phyloP scores from a whole-genome alignment of 2,888 invertebrate genomes.

The Cecidostiba fungosa region DNA sequence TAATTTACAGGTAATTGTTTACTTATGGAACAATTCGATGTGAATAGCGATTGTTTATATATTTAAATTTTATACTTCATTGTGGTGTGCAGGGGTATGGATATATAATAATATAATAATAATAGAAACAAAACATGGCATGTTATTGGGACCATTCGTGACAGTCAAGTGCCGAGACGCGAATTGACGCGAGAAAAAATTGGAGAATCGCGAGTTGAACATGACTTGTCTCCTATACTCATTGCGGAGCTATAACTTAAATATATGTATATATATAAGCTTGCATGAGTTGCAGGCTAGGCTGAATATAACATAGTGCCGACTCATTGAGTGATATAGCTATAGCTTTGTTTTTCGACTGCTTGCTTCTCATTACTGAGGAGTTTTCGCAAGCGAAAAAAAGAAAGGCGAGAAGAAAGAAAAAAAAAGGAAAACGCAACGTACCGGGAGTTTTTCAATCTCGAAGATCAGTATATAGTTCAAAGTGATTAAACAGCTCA shows the following conservation, averaged over 20 bases:
- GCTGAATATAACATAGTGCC: constrained; percentile 46
- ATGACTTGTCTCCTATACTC: background rate
- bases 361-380: background rate
- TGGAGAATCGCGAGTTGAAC: background rate
- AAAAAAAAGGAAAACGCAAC: background rate
- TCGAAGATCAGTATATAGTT: no score
- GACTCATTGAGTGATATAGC: constrained; percentile 51
- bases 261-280: background rate
- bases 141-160: background rate
- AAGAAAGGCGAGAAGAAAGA: background rate
- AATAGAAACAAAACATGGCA: background rate
- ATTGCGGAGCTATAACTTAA: background rate
- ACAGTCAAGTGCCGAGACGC: constrained; percentile 1
- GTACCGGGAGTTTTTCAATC: no score
- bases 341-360: constrained; percentile 2
- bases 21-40: no score
- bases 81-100: no score
- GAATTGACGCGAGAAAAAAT: background rate
- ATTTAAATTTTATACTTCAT: no score
- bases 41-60: no score
- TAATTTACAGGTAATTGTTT: no score
- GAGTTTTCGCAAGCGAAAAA: background rate
- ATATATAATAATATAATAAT: no score
- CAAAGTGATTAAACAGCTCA: no score
- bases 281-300: background rate